Base-by-base conservation (phyloP, 2,113 vertebrate genomes). In the Albula goreensis region DNA sequence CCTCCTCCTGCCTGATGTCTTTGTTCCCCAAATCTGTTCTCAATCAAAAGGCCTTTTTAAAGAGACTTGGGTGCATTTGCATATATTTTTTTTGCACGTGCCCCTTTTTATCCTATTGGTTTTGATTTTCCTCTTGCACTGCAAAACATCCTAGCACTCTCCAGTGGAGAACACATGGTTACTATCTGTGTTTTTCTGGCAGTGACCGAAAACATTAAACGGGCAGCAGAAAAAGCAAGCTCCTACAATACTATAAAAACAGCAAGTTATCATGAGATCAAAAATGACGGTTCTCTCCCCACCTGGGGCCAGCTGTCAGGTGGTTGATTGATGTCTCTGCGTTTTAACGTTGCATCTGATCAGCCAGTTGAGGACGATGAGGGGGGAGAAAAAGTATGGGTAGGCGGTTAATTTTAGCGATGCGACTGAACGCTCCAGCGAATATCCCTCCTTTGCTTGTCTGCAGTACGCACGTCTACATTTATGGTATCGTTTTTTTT, bases 21-120 rank as follows among this genome's bases (percentile, higher is more conserved):
- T 85, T 83, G 81, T 78, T 77, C 80, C 66, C 17, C n/a, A 79
- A 87, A 83, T 78, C 48, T 41, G 60, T 84, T 81, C 70, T 56
- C 51, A 66, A 50, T 87, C 25, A 81, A 79, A n/a, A 79, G 31
- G 48, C 51, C n/a, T 82, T 66, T 49, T 19, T 15, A 83, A 78
- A 17, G 31, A 63, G 50, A 31, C 51, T 50, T 53, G 66, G 51
- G 70, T 15, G 15, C 41, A 41, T 22, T 66, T 86, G 15, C 77
- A 49, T 31, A 57, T 80, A 22, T 22, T 12, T 22, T 0, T 80
- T 13, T 19, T 4, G 11, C 31, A 41, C 1, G 0, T 78, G n/a
- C 6, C 22, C 50, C 19, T 53, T 25, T 57, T 57, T 19, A 13
- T n/a, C 25, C 0, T 48, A 1, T 13, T 4, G 2, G 51, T 0